These are phyloP conservation scores for Centropus unirufus DNA, from an alignment of 2,113 vertebrate species.

Conservation along the genomic window DNA sequence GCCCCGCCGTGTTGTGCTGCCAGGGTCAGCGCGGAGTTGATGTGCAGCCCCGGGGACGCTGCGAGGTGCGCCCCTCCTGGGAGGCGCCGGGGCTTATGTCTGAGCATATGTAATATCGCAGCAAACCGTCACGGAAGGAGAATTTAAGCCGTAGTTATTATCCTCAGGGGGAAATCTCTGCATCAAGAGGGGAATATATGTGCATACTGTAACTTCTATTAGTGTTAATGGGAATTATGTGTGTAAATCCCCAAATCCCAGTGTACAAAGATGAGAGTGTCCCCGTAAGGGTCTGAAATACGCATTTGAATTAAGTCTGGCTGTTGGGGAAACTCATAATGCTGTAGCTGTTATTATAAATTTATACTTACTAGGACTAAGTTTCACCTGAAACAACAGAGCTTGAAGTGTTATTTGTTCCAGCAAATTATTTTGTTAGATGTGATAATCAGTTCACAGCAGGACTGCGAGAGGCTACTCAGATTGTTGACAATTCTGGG, in stretches of 20 bases:
- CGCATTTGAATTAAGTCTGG: constrained; percentile 64
- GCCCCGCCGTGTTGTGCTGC: constrained; percentile 1
- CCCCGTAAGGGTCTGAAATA: constrained; percentile 63
- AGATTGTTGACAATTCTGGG: constrained; percentile 63
- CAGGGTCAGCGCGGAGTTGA: too few relatives aligned
- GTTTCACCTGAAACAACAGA: constrained; percentile 77
- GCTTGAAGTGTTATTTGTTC: constrained; percentile 72
- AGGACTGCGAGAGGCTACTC: constrained; percentile 55
- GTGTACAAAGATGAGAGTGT: constrained; percentile 35
- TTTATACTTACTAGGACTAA: constrained; percentile 65
- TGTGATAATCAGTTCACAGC: constrained; percentile 71
- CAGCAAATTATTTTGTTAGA: constrained; percentile 71
- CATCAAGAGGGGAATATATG: constrained; percentile 19
- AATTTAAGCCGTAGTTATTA: constrained; percentile 57
- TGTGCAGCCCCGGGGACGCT: too few relatives aligned
- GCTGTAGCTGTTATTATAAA: constrained; percentile 39
- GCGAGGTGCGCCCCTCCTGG: not conserved
- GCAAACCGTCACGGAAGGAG: not conserved
- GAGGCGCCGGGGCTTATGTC: not conserved
- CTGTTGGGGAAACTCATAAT: constrained; percentile 57
- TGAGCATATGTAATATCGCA: not conserved
- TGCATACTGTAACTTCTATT: constrained; percentile 49
- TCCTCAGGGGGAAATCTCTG: constrained; percentile 45
- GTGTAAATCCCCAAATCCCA: constrained; percentile 70
- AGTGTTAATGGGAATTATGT: constrained; percentile 73